Percentiles rank a stretch among this genome's conserved stretches.
Evolutionary conservation across 2,797 vertebrate species (phyloP).

Genomic region (Antrozous pallidus): DNA sequence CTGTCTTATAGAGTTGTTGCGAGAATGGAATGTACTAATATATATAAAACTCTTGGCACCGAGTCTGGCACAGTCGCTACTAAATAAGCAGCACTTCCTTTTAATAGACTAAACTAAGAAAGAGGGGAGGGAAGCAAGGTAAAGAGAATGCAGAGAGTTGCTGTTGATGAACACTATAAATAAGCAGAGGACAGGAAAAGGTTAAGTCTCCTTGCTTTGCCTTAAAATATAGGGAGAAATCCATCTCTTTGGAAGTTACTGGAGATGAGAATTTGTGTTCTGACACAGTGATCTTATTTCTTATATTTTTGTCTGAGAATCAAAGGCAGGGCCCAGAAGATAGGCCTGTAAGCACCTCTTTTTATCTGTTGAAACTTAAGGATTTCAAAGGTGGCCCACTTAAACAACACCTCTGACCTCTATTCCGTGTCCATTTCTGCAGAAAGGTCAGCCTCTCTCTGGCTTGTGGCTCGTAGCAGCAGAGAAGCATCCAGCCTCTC

Average conservation of each 20-base stretch:
- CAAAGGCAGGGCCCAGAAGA: constrained; percentile 62
- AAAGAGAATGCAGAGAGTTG: neutral
- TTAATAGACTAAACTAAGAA: neutral
- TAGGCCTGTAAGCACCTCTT: constrained; percentile 56
- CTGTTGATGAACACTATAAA: neutral
- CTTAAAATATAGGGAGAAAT: constrained; percentile 50
- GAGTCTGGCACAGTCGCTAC: neutral
- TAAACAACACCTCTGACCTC: constrained; percentile 68
- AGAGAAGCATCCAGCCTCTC: neutral
- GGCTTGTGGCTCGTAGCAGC: neutral
- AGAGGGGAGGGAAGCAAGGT: neutral
- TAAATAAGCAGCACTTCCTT: neutral
- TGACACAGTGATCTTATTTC: constrained; percentile 64
- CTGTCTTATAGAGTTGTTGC: neutral
- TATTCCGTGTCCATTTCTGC: constrained; percentile 65
- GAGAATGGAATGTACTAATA: neutral
- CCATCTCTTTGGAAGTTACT: constrained; percentile 39
- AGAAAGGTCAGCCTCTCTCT: constrained; percentile 48
- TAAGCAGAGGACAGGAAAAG: constrained; percentile 35
- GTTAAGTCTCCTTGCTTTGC: constrained; percentile 24
- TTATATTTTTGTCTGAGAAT: constrained; percentile 61
- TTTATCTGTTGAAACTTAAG: constrained; percentile 66
- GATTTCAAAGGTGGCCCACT: constrained; percentile 74
- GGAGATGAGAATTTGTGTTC: constrained; percentile 61
- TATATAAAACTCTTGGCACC: neutral